These are phyloP conservation scores for Aleiodes testaceus DNA, from an alignment of 2,888 invertebrate species.

Conservation along the genomic window DNA sequence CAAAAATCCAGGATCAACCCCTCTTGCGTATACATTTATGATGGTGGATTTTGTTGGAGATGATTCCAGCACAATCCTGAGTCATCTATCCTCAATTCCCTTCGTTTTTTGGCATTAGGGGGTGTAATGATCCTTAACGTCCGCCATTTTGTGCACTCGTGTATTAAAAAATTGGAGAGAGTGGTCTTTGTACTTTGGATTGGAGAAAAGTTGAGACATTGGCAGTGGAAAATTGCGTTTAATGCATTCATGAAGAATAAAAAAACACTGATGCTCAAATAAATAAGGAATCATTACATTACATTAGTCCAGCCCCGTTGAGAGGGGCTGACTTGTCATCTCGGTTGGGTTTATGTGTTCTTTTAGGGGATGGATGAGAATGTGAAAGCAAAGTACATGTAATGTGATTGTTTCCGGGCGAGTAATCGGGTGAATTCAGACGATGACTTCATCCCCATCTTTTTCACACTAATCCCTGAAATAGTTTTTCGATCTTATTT, in stretches of 20 bases:
- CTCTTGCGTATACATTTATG: conserved; percentile 20
- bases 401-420: conserved; percentile 73
- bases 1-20: conserved; percentile 55
- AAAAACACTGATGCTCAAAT: conserved; percentile 55
- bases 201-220: background rate
- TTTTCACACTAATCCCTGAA: conserved; percentile 43
- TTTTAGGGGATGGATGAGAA: conserved; percentile 42
- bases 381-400: conserved; percentile 54
- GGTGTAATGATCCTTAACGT: conserved; percentile 7
- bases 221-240: background rate
- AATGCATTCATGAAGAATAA: conserved; percentile 1
- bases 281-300: conserved; percentile 66
- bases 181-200: no score
- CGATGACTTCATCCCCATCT: conserved; percentile 68
- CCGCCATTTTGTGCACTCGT: background rate
- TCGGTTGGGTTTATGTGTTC: conserved; percentile 28
- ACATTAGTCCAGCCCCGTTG: conserved; percentile 52
- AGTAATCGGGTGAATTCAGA: conserved; percentile 58
- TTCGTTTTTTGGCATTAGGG: background rate
- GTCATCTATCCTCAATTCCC: conserved; percentile 31
- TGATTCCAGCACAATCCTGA: conserved; percentile 39
- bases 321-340: conserved; percentile 41
- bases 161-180: background rate
- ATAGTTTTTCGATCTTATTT: conserved; percentile 8
- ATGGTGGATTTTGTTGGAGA: conserved; percentile 19